A percentile compares a stretch with the other conserved stretches of the same genome.
These are phyloP conservation scores for Hormaphis cornu DNA, from an alignment of 1,140 invertebrate genomes.

Conservation along the genomic window DNA sequence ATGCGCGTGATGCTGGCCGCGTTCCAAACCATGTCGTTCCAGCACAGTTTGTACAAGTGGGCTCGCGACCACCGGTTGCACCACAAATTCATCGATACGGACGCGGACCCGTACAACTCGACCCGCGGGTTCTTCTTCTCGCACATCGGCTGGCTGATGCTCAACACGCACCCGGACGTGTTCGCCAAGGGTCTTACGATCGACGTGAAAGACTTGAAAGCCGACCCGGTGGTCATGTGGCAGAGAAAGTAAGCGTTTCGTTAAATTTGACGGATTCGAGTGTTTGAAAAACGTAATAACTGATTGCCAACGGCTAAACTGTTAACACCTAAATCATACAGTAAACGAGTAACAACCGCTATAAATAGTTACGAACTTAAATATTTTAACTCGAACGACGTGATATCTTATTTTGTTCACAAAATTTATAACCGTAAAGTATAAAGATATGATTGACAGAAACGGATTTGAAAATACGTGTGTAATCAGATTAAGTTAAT, in stretches of 20 bases:
- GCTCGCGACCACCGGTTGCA: conserved; percentile 80
- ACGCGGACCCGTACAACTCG: conserved; percentile 78
- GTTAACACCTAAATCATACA: no score
- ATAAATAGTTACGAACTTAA: no score
- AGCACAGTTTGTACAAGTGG: conserved; percentile 66
- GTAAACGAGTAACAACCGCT: no score
- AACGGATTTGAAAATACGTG: no score
- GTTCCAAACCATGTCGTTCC: conserved; percentile 68
- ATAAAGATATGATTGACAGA: no score
- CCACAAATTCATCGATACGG: conserved; percentile 84
- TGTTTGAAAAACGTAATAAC: no score
- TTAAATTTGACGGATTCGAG: no score
- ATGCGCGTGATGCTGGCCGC: conserved; percentile 62
- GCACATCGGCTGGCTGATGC: conserved; percentile 84
- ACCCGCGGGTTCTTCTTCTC: conserved; percentile 72
- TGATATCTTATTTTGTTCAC: no score
- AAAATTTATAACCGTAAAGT: no score
- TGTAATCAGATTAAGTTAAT: no score
- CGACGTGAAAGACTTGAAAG: conserved; percentile 70
- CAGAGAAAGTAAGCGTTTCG: conserved; percentile 47
- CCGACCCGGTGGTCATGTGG: conserved; percentile 60
- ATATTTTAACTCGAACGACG: no score
- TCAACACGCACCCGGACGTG: conserved; percentile 77
- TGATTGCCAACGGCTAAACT: no score
- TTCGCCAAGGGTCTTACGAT: conserved; percentile 64